Base-by-base conservation (phyloP, 2,113 vertebrate genomes). In the Furnarius figulus region DNA sequence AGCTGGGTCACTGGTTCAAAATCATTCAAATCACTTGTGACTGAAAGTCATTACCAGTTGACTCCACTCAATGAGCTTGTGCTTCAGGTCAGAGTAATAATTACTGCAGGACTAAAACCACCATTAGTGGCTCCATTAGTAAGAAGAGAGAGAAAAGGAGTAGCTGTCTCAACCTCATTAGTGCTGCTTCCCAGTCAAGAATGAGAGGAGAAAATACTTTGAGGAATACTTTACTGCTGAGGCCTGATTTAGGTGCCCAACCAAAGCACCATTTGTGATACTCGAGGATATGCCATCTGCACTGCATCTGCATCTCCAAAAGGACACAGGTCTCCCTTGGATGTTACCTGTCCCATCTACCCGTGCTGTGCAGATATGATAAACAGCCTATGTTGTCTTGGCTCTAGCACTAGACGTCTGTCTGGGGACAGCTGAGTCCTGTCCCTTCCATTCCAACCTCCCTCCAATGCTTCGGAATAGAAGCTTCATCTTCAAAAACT, bases 21-120 rank as follows among this genome's bases (percentile, higher is more conserved):
- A 96, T 88, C 90, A 92, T 77, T 92, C 85, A 94, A 93, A 97
- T 93, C 88, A 78, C n/a, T 95, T 89, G 85, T 84, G 95, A 96
- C 90, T 94, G 92, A 94, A 97, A 96, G 95, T 96, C 96, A 84
- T 96, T 96, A 96, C 78, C 92, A 91, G 94, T 95, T 96, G 91
- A 97, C 93, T 95, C 82, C 83, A 77, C 49, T 95, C 96, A 90
- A 84, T 89, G 85, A 93, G 72, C n/a, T 90, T 88, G 63, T 93
- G 92, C 90, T 88, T 87, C 85, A 90, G 96, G 95, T 97, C 95
- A 96, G 77, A 87, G 76, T 90, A 88, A 95, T 96, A 95, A 96
- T 95, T 94, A 94, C 90, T 90, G 85, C 76, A 89, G 83, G 65
- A 96, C 85, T 92, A 84, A 89, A 93, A 90, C 61, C 3, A 0